Evolutionary conservation across 1,140 invertebrate genomes (phyloP), one percentile per base, ranked within the genome.

Genomic region (Leptopilina boulardi): DNA sequence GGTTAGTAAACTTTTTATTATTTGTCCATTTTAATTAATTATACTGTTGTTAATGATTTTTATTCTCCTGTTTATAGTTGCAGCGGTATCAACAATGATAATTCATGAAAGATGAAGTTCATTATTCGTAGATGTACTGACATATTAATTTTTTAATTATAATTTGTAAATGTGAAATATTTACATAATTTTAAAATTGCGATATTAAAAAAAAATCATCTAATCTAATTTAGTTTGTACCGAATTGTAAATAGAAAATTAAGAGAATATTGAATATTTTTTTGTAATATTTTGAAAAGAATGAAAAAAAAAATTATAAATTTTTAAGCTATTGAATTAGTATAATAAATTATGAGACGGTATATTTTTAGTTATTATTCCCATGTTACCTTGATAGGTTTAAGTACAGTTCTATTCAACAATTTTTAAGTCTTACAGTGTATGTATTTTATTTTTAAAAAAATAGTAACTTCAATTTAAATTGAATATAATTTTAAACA

Each of bases 1-100:
- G 76, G 87, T 89, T 18, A 51, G 47, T 51, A n/a, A n/a, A n/a
- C 2, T 51, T n/a, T 51, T 51, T 51, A 51, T 2, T 18, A 51
- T 18, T 18, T 18, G 13, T 18, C 1, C 1, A 18, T 51, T 51
- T 8, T 51, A 4, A 1, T 51, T 51, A 51, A 18, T 18, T 18
- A n/a, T 8, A 18, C 47, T 5, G 15, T n/a, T 18, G 18, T 51
- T 18, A 51, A 8, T 18, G 2, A 51, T 15, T 51, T 8, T 51
- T 18, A 44, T 51, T 51, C 13, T 1, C 2, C n/a, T 51, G n/a
- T 18, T 38, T 38, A 6, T 6, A 51, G 47, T 51, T 51, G 18
- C 47, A 51, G 47, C 47, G 18, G 5, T 51, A 51, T 51, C 47
- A 18, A 51, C 47, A 51, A 51, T 51, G 13, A n/a, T 51, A 8